Percentiles rank a stretch among this genome's conserved stretches.
Conservation (phyloP, 2,888 invertebrate species). For the Zygaena filipendulae region DNA sequence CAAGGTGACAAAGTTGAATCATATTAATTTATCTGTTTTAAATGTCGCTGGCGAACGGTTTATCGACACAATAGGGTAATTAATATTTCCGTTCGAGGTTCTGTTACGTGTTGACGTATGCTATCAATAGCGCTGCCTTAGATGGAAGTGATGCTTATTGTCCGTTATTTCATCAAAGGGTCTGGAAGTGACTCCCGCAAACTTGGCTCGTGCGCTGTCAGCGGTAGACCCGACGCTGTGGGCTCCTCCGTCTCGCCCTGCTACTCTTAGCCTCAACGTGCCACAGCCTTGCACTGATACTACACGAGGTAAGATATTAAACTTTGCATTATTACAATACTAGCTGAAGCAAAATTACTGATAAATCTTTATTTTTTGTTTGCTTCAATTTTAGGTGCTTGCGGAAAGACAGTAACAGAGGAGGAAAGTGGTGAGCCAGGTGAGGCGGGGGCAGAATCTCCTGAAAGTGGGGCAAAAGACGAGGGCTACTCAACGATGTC, state of each 20-base stretch:
- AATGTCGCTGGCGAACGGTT: too few species aligned
- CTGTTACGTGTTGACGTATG: too few species aligned
- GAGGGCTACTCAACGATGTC: slow-evolving; percentile 89
- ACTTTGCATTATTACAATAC: too few species aligned
- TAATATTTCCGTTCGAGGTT: too few species aligned
- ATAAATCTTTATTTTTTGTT: neutral
- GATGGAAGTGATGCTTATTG: slow-evolving; percentile 25
- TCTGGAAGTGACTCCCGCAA: slow-evolving; percentile 71
- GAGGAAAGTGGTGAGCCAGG: slow-evolving; percentile 67
- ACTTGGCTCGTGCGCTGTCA: slow-evolving; percentile 71
- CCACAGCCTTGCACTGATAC: slow-evolving; percentile 59
- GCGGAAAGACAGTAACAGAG: slow-evolving; percentile 43
- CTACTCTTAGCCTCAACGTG: slow-evolving; percentile 76
- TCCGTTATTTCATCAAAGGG: slow-evolving; percentile 35
- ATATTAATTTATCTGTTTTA: too few species aligned
- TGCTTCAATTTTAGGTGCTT: slow-evolving; percentile 29
- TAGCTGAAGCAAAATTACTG: too few species aligned
- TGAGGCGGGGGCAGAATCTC: slow-evolving; percentile 78
- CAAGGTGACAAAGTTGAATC: slow-evolving; percentile 58
- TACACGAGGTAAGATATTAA: slow-evolving; percentile 29
- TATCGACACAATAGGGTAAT: too few species aligned
- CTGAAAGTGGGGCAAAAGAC: slow-evolving; percentile 81
- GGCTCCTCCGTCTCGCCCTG: slow-evolving; percentile 75
- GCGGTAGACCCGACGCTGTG: slow-evolving; percentile 74
- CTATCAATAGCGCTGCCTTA: too few species aligned